Evolutionary conservation across 2,113 vertebrate species (phyloP).

Genomic region (Apistogramma diplotaenia): DNA sequence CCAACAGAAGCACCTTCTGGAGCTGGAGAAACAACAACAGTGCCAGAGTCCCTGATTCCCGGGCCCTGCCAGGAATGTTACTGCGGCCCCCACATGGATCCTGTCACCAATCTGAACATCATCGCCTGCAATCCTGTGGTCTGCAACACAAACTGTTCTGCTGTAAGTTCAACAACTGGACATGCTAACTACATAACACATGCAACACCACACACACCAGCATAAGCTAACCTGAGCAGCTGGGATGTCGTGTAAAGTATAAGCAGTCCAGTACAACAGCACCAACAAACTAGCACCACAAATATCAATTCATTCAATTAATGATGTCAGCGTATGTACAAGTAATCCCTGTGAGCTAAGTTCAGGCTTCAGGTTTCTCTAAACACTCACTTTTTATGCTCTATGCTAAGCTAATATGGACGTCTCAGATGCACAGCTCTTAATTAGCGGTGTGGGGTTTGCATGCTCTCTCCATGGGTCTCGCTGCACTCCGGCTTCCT

Average conservation of each 20-base stretch:
- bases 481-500: too few species aligned
- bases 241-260: too few species aligned
- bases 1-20: background rate
- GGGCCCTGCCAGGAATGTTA: constrained; percentile 73
- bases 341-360: too few species aligned
- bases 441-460: too few species aligned
- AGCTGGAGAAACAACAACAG: background rate
- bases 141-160: constrained; percentile 75
- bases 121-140: constrained; percentile 63
- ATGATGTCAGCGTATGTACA: too few species aligned
- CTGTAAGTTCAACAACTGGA: constrained; percentile 38
- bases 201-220: background rate
- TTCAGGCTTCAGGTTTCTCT: too few species aligned
- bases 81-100: constrained; percentile 70
- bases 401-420: too few species aligned
- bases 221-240: background rate
- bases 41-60: background rate
- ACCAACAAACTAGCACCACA: background rate
- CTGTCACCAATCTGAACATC: constrained; percentile 17
- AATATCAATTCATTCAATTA: background rate
- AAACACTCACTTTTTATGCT: too few species aligned
- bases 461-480: too few species aligned
- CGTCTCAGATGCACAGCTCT: background rate
- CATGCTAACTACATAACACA: background rate
- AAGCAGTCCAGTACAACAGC: background rate